Conservation (phyloP, 1,140 invertebrate genomes). For the Zaprionus tsacasi region DNA sequence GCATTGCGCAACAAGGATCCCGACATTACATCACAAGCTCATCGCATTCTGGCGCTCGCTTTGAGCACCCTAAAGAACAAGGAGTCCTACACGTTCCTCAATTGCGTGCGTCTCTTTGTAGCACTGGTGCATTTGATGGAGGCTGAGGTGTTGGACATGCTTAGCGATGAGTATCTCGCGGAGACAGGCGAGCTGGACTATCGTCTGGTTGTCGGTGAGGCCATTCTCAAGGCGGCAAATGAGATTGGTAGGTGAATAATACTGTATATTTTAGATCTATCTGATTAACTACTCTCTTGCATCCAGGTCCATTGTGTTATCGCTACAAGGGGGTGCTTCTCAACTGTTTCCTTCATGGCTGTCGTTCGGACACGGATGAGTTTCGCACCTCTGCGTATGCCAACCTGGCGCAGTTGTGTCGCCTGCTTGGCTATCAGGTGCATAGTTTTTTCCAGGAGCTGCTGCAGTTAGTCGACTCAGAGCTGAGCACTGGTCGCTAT, state of each 20-base stretch:
- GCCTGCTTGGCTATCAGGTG: constrained; percentile 89
- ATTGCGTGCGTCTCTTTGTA: constrained; percentile 76
- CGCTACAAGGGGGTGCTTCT: constrained; percentile 88
- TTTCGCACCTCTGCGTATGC: constrained; percentile 91
- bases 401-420: constrained; percentile 92
- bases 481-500: constrained; percentile 87
- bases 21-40: constrained; percentile 60
- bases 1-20: constrained; percentile 59
- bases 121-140: constrained; percentile 70
- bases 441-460: constrained; percentile 89
- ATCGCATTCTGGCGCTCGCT: constrained; percentile 70
- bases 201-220: constrained; percentile 91
- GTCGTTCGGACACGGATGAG: constrained; percentile 87
- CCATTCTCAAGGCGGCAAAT: constrained; percentile 88
- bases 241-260: constrained; percentile 86
- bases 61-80: constrained; percentile 64
- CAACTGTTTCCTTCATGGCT: constrained; percentile 88
- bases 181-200: constrained; percentile 65
- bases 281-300: not conserved
- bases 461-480: constrained; percentile 87
- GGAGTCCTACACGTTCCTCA: constrained; percentile 81
- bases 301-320: constrained; percentile 88
- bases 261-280: not conserved
- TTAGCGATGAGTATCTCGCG: constrained; percentile 74
- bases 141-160: constrained; percentile 69